Evolutionary conservation across 1,140 invertebrate genomes (phyloP).

Genomic region (Eueides isabella): DNA sequence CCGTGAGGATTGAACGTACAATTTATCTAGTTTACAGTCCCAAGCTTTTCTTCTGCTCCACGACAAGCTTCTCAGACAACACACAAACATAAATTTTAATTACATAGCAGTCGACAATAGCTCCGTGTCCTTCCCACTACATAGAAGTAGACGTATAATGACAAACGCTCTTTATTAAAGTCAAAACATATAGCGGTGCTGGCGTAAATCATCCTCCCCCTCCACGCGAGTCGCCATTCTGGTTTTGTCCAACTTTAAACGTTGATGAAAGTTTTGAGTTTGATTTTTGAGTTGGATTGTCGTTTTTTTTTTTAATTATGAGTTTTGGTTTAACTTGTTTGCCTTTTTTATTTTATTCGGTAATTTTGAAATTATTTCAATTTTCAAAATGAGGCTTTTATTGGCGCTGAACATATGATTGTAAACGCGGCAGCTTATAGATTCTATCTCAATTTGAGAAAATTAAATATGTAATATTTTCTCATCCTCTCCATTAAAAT

Average conservation of each 20-base stretch:
- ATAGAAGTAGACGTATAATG: conserved; percentile 41
- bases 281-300: not conserved
- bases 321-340: not conserved
- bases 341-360: no score
- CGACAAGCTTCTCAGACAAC: no score
- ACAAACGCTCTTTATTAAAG: conserved; percentile 79
- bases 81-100: conserved; percentile 4
- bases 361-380: no score
- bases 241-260: conserved; percentile 56
- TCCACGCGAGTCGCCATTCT: conserved; percentile 49
- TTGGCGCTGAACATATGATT: no score
- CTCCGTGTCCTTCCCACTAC: conserved; percentile 48
- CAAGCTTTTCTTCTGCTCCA: no score
- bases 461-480: no score
- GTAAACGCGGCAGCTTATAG: no score
- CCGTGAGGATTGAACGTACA: no score
- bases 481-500: no score
- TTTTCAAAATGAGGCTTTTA: no score
- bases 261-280: conserved; percentile 8
- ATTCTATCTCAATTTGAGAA: no score
- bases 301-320: not conserved
- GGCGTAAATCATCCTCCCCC: conserved; percentile 77
- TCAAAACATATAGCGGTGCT: conserved; percentile 80
- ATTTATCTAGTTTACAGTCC: no score
- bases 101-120: conserved; percentile 20